Conservation (phyloP, 2,113 vertebrate genomes). For the Laticauda colubrina region DNA sequence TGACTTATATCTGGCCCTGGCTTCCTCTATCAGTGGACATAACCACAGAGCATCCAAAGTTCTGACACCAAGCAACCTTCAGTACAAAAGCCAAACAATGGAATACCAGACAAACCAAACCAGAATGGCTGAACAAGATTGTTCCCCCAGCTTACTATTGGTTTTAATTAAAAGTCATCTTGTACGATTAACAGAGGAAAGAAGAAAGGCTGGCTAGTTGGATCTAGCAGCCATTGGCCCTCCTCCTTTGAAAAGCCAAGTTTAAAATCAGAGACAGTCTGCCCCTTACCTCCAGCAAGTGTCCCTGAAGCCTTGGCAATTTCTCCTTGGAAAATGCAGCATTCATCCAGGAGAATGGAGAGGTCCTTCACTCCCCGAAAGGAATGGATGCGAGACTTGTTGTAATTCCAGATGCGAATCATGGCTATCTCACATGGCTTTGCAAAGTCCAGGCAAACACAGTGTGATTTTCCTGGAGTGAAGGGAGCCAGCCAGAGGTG, state of each 20-base stretch:
- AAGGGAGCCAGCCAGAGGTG: constrained; percentile 97
- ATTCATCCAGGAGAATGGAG: constrained; percentile 81
- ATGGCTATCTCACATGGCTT: constrained; percentile 83
- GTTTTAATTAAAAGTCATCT: neutral
- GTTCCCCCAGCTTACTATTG: neutral
- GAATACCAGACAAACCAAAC: neutral
- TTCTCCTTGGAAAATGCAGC: constrained; percentile 90
- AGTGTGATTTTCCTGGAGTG: constrained; percentile 80
- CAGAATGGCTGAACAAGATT: neutral
- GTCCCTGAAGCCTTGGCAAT: constrained; percentile 96
- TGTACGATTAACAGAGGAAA: neutral
- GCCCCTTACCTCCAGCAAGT: constrained; percentile 83
- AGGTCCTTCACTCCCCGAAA: constrained; percentile 90
- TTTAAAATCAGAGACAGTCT: neutral
- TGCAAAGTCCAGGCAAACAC: constrained; percentile 82
- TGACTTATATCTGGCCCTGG: neutral
- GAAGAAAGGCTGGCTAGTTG: neutral
- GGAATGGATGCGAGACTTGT: constrained; percentile 96
- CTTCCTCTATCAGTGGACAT: neutral
- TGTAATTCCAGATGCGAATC: constrained; percentile 98
- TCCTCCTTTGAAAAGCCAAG: constrained; percentile 3
- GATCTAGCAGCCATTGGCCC: neutral
- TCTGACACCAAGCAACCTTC: neutral
- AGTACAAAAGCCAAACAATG: neutral
- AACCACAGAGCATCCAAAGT: neutral